Conservation (phyloP, 2,797 vertebrate species). For the Mormyrops attenuatus region DNA sequence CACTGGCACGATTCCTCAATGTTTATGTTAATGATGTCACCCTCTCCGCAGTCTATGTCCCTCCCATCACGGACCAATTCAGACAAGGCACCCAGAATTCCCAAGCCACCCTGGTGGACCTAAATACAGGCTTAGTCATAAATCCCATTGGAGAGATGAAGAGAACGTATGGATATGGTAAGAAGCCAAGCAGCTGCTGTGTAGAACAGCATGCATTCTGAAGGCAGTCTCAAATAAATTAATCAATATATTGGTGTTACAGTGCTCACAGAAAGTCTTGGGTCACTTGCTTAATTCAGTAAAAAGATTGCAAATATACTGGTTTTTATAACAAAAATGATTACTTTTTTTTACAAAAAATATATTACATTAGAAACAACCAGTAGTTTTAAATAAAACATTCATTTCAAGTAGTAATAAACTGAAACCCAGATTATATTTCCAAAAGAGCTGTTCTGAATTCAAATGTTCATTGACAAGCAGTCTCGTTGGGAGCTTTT, state of each 20-base stretch:
- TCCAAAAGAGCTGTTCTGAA: neutral
- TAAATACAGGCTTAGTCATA: conserved; percentile 15
- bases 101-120: conserved; percentile 17
- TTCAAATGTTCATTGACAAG: neutral
- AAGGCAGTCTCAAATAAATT: neutral
- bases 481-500: neutral
- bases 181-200: neutral
- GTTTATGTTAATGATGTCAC: neutral
- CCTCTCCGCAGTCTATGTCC: conserved; percentile 15
- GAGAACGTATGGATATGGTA: conserved; percentile 12
- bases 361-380: neutral
- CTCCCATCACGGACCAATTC: conserved; percentile 10
- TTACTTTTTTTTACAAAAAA: neutral
- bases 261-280: neutral
- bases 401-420: neutral
- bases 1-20: neutral
- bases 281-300: neutral
- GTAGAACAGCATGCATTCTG: neutral
- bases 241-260: neutral
- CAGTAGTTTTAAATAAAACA: neutral
- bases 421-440: neutral
- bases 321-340: neutral
- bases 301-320: neutral
- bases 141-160: conserved; percentile 16
- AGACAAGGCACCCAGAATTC: conserved; percentile 29